Base-by-base conservation (phyloP, 2,797 vertebrate species). In the Fringilla coelebs region DNA sequence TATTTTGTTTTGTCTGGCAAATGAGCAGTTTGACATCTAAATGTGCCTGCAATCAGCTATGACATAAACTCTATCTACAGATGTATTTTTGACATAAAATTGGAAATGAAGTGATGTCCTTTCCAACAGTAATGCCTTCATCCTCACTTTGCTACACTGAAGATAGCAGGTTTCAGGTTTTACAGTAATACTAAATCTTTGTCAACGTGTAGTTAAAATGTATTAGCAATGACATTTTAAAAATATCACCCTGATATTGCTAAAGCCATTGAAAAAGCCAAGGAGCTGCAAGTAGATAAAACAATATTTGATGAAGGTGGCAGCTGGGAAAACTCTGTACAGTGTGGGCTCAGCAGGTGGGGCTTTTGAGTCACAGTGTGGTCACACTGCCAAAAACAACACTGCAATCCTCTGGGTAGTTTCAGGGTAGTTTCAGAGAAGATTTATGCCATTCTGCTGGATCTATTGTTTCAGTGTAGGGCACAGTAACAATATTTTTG, bases 1-100 rank as follows among this genome's bases (percentile, higher is more conserved):
- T 72, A 62, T 88, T 90, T 94, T 75, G 48, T 88, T 96, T 91
- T 84, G 77, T 62, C 85, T 90, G 63, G 51, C 32, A 72, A 88
- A 38, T 16, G 36, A 81, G 17, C 8, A 29, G 22, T 73, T 84
- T 86, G 90, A 90, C 54, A 84, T 81, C 70, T 81, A 81, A 91
- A 72, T 70, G 26, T 19, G 40, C n/a, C 58, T 52, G 67, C 74
- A 79, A 54, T 94, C 80, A 85, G 67, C 85, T 76, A 3, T 57
- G 74, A 75, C 55, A 90, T 45, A 91, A 76, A 82, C 48, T 66
- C 36, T 57, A 65, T 67, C 86, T 88, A 73, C 43, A 87, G 83
- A 77, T 28, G 45, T 87, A 36, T 74, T 87, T 60, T 71, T 91
- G 67, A 89, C 74, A 74, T 32, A 74, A 87, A 82, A 60, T 24